Base-by-base conservation (phyloP, 2,113 vertebrate genomes). In the Bubalus kerabau region DNA sequence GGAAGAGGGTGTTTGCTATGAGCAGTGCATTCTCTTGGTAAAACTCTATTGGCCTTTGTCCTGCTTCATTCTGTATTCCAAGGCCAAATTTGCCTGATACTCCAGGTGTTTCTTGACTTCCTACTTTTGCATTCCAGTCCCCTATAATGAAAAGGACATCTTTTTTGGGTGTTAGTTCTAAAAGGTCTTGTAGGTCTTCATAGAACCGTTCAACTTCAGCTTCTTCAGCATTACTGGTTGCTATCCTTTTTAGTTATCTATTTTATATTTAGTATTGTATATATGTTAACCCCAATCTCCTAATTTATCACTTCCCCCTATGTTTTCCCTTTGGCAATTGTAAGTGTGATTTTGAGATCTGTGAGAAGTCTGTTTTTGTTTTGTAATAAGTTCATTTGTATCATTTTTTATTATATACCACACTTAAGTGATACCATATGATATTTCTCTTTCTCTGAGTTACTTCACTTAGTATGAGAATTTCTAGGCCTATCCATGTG, bases 241-340 rank as follows among this genome's bases (percentile, higher is more conserved):
- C 24, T 46, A 26, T 76, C 24, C 40, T 76, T 76, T 26, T 26
- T 7, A 43, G 8, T 26, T 43, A 26, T 26, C 23, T 43, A 43
- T 48, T 78, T 78, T 48, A 26, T 16, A 46, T 46, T 46, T 28
- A 8, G 0, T 28, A 28, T 71, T 71, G 24, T 16, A 46, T 78
- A 4, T 78, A 16, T 17, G 3, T 48, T 48, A 48, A 30, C 4
- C 74, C 1, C 43, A 78, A 0, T 78, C 14, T 78, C 74, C 74
- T 28, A 28, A 48, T 78, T 78, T 48, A 78, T 78, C 43, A 46
- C 74, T 28, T 28, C 14, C 24, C 43, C 74, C 43, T 43, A 78
- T 7, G 5, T 78, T 78, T 28, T 16, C 74, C 8, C 13, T 48
- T 48, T 48, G 13, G 24, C 26, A 78, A 48, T 7, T 0, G 0